Conservation (phyloP, 2,113 vertebrate species). For the Tursiops truncatus region DNA sequence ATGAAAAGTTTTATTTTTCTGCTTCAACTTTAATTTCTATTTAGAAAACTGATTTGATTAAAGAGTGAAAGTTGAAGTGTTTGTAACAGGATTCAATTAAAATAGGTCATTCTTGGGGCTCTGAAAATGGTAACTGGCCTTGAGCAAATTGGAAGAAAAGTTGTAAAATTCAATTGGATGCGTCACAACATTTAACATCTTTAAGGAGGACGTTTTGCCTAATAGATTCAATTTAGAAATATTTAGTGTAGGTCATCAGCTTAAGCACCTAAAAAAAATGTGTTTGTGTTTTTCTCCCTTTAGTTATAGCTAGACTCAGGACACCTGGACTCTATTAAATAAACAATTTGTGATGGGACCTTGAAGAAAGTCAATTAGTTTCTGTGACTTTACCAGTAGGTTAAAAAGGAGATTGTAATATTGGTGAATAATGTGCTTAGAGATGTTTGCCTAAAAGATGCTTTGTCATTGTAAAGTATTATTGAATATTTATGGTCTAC, state of each 20-base stretch:
- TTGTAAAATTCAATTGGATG: slow-evolving; percentile 74
- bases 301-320: slow-evolving; percentile 36
- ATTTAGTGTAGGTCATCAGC: slow-evolving; percentile 74
- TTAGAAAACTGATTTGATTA: slow-evolving; percentile 76
- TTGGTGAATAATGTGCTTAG: slow-evolving; percentile 76
- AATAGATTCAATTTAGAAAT: slow-evolving; percentile 75
- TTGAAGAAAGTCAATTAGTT: slow-evolving; percentile 78
- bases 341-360: slow-evolving; percentile 69
- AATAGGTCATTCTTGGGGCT: slow-evolving; percentile 76
- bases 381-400: slow-evolving; percentile 73
- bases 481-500: slow-evolving; percentile 79
- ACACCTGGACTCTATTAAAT: slow-evolving; percentile 56
- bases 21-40: slow-evolving; percentile 71
- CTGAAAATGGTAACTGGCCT: slow-evolving; percentile 72
- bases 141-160: slow-evolving; percentile 72
- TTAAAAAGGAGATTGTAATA: slow-evolving; percentile 76
- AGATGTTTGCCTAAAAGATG: slow-evolving; percentile 80
- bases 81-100: slow-evolving; percentile 78
- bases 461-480: slow-evolving; percentile 78
- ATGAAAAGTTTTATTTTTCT: slow-evolving; percentile 53
- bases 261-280: slow-evolving; percentile 66
- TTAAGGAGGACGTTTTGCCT: slow-evolving; percentile 70
- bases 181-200: slow-evolving; percentile 77
- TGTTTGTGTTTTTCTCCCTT: slow-evolving; percentile 40
- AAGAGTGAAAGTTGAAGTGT: slow-evolving; percentile 75